Base-by-base conservation (phyloP, 2,113 vertebrate genomes). In the Trematomus loennbergii region DNA sequence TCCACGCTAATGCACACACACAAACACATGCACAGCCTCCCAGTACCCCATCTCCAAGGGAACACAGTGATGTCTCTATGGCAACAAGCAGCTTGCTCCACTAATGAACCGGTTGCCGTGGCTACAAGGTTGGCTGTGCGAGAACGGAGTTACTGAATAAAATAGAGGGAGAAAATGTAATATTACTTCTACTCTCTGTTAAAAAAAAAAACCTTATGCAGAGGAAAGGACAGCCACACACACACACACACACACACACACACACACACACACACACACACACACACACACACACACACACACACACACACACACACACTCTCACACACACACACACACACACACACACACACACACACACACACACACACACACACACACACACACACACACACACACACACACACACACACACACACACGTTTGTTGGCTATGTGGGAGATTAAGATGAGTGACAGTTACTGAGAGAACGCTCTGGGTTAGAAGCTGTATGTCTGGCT, bases 61-160 rank as follows among this genome's bases (percentile, higher is more conserved):
- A 95, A 93, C 91, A 91, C 92, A 84, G 88, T 77, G 76, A 89
- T 89, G 92, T 95, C 92, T 92, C 95, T 86, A 94, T 94, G 91
- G 94, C 91, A 96, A 96, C 94, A 92, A 93, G 94, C 92, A 91
- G 93, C 93, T 95, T 95, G 93, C 94, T 94, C 94, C 73, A 76
- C 90, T 94, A 94, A 95, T 95, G 94, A 94, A 92, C 86, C 29
- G 94, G 94, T 96, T 95, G 88, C 88, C 82, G 46, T 91, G 89
- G 92, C 5, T 84, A 95, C 87, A 18, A 79, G 90, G 85, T 91
- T 91, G 94, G 92, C 94, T 95, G 94, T 95, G 94, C 66, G 59
- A 50, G 72, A 83, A 91, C 49, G 68, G 83, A 91, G 89, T 91
- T 22, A 72, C 66, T 88, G 88, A 92, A 90, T 82, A 85, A 90